These are phyloP conservation scores for Ursus arctos DNA, from an alignment of 2,113 vertebrate species.

Conservation along the genomic window DNA sequence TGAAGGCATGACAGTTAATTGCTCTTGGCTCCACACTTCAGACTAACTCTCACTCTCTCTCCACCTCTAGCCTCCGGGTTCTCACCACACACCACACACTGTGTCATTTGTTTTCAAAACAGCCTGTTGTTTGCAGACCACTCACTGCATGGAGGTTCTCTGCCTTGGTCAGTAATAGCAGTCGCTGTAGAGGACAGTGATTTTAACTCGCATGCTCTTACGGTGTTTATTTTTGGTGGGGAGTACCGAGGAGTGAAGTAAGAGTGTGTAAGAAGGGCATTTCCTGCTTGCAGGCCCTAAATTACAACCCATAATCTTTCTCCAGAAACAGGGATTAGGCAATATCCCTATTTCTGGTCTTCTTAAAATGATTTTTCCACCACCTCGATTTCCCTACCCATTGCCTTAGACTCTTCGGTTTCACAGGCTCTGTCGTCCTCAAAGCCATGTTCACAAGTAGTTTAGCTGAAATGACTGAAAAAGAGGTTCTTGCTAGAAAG, in stretches of 20 bases:
- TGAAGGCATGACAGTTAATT: constrained; percentile 84
- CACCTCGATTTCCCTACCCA: not conserved
- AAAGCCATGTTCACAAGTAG: constrained; percentile 5
- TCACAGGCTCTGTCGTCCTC: not conserved
- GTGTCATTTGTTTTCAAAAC: constrained; percentile 65
- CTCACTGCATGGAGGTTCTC: constrained; percentile 85
- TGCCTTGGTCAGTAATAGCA: constrained; percentile 29
- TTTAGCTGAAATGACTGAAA: constrained; percentile 19
- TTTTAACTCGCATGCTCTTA: constrained; percentile 75
- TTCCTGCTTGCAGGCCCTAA: constrained; percentile 11
- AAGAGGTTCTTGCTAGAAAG: constrained; percentile 55
- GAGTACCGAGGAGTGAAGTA: not conserved
- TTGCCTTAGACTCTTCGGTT: constrained; percentile 17
- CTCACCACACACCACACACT: constrained; percentile 8
- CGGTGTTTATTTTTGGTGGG: constrained; percentile 51
- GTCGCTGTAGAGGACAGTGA: not conserved
- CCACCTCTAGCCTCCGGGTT: constrained; percentile 40
- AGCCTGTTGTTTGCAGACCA: constrained; percentile 72
- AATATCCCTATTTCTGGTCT: not conserved
- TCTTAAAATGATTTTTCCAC: constrained; percentile 22
- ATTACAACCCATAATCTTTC: not conserved
- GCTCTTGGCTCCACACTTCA: constrained; percentile 47
- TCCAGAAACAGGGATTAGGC: not conserved
- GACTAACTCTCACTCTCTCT: constrained; percentile 69
- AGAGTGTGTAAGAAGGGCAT: not conserved